phyloP scores from a whole-genome alignment of 2,113 vertebrate species.

The Andinoacara biseriatus region DNA sequence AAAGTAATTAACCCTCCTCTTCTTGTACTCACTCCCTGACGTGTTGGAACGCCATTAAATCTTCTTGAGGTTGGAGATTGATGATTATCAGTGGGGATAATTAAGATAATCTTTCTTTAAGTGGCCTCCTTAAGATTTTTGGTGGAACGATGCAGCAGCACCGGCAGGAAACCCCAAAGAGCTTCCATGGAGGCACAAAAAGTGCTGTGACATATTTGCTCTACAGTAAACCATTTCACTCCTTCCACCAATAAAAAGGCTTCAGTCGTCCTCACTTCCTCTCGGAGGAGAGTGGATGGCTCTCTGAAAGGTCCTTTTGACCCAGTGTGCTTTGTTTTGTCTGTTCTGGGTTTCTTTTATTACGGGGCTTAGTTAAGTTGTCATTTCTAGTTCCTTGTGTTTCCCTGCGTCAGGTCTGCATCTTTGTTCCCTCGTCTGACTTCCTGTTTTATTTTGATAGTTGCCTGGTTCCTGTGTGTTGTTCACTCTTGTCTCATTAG shows the following conservation, averaged over 20 bases:
- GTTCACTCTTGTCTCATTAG: too few relatives aligned
- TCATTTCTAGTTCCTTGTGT: too few relatives aligned
- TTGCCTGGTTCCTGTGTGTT: too few relatives aligned
- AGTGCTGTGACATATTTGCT: fast-evolving
- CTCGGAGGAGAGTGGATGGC: neutral
- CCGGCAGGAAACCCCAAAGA: neutral
- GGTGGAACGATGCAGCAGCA: neutral
- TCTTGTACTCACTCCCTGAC: neutral
- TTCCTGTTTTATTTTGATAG: too few relatives aligned
- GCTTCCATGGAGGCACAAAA: neutral
- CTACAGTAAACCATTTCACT: neutral
- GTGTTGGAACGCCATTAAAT: neutral
- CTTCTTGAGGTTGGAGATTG: neutral
- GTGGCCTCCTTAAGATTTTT: fast-evolving
- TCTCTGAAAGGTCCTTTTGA: too few relatives aligned
- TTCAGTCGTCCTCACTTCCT: neutral
- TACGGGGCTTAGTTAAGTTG: too few relatives aligned
- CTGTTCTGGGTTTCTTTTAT: too few relatives aligned
- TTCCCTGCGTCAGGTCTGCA: too few relatives aligned
- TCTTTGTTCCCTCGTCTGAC: too few relatives aligned
- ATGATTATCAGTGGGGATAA: fast-evolving
- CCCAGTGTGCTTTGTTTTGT: too few relatives aligned
- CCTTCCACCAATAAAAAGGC: neutral
- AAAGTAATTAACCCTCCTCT: neutral
- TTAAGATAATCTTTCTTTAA: neutral